Percentiles rank a stretch among this genome's conserved stretches.
These are phyloP conservation scores for Mus spretus DNA, from an alignment of 2,797 vertebrate genomes.

Conservation along the genomic window DNA sequence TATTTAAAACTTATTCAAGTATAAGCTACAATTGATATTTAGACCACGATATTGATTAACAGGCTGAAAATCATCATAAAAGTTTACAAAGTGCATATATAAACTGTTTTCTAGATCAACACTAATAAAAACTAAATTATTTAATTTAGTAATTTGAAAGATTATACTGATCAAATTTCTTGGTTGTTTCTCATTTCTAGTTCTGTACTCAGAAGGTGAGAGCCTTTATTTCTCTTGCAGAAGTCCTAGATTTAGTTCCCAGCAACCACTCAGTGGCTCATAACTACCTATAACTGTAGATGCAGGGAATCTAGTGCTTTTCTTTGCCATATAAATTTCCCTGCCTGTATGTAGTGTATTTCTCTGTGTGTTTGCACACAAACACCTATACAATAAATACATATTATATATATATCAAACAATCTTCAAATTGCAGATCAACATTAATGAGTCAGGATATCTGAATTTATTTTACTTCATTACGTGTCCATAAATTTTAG, in stretches of 20 bases:
- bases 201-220: background rate
- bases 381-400: too few species aligned
- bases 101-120: background rate
- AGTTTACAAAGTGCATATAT: background rate
- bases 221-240: background rate
- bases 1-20: constrained; percentile 5
- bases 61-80: background rate
- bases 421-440: background rate
- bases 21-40: background rate
- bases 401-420: background rate
- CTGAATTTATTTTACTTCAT: background rate
- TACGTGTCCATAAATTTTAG: too few species aligned
- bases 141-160: constrained; percentile 6
- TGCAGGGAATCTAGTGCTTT: background rate
- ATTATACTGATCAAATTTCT: background rate
- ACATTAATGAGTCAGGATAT: background rate
- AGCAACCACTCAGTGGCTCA: background rate
- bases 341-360: background rate
- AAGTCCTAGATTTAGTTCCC: background rate
- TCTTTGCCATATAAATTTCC: background rate
- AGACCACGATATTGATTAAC: background rate
- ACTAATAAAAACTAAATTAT: background rate
- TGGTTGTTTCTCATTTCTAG: background rate
- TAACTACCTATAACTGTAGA: background rate
- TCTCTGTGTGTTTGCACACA: too few species aligned